These are phyloP conservation scores for Odobenus rosmarus DNA, from an alignment of 2,113 vertebrate species.

Conservation along the genomic window DNA sequence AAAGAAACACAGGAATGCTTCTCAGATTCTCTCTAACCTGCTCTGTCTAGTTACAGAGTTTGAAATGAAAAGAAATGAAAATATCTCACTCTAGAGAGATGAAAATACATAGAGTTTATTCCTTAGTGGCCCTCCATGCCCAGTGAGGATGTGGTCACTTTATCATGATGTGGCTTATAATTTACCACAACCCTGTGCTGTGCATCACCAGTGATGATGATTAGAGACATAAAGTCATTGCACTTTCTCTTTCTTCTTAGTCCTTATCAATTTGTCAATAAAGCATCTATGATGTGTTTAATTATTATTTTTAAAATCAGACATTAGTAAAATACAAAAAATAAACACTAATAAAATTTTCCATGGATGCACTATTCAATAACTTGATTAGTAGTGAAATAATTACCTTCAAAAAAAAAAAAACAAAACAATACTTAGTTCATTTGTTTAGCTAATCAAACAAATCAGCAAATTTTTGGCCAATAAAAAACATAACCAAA, in stretches of 20 bases:
- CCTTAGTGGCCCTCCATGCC: background rate
- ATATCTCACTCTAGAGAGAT: background rate
- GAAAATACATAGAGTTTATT: background rate
- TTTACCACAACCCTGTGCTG: background rate
- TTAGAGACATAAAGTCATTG: background rate
- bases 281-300: background rate
- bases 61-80: background rate
- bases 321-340: background rate
- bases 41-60: background rate
- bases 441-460: background rate
- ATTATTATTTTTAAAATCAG: background rate
- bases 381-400: background rate
- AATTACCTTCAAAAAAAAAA: background rate
- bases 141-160: background rate
- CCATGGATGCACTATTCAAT: background rate
- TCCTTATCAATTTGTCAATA: background rate
- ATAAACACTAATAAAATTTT: background rate
- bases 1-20: background rate
- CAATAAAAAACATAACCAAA: background rate
- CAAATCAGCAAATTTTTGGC: background rate
- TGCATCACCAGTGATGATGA: rapidly evolving
- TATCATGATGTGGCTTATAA: background rate
- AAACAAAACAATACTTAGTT: background rate
- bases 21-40: background rate
- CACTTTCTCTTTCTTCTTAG: background rate